phyloP scores from a whole-genome alignment of 2,797 vertebrate species.

The Tiaroga cobitis region DNA sequence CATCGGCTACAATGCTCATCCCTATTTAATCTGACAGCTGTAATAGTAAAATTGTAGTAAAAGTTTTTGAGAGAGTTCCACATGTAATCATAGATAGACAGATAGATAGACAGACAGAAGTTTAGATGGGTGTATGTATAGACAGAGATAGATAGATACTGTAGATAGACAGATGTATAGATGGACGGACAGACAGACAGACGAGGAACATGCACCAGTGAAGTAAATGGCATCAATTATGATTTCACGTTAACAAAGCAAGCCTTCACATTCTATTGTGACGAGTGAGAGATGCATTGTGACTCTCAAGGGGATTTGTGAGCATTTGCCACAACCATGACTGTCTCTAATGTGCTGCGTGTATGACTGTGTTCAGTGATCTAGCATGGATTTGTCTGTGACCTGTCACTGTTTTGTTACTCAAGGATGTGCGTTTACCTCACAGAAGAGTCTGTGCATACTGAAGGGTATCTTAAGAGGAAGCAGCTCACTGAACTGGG shows the following conservation, averaged over 20 bases:
- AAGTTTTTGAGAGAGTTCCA: no score
- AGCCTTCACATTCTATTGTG: background rate
- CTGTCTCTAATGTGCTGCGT: background rate
- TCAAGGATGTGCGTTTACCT: conserved; percentile 37
- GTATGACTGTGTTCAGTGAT: conserved; percentile 12
- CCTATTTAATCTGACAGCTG: no score
- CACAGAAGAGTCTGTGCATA: conserved; percentile 35
- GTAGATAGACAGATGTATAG: no score
- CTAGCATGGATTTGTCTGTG: conserved; percentile 23
- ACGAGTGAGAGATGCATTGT: background rate
- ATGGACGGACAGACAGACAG: background rate
- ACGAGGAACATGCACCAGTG: background rate
- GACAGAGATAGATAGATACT: no score
- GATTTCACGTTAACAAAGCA: background rate
- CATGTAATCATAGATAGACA: no score
- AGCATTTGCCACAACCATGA: background rate
- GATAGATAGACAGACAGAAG: no score
- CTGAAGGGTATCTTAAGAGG: conserved; percentile 18
- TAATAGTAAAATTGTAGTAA: no score
- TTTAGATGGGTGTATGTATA: no score
- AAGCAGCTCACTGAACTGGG: conserved; percentile 55
- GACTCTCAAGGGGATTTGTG: conserved; percentile 17
- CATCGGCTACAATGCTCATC: no score
- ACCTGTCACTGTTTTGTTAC: conserved; percentile 28
- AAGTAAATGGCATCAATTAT: background rate